phyloP scores from a whole-genome alignment of 2,888 invertebrate genomes.

The Agrochola circellaris region DNA sequence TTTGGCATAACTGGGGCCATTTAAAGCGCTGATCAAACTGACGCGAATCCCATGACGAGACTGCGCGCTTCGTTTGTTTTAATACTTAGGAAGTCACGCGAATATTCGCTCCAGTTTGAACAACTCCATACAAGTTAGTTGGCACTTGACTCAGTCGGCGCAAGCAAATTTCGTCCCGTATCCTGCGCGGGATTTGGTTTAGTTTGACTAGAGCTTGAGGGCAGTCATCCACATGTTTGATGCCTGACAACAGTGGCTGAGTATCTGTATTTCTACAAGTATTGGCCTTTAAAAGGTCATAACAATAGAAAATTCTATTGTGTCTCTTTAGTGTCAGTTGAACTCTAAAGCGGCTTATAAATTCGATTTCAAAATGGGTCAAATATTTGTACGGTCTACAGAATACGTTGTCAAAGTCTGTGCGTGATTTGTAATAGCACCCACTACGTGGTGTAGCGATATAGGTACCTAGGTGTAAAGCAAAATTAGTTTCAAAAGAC shows the following conservation, averaged over 20 bases:
- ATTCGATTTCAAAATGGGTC: conserved; percentile 19
- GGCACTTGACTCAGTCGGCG: background rate
- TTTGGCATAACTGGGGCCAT: background rate
- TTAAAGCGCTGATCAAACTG: background rate
- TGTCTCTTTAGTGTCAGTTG: too few species aligned
- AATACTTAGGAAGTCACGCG: background rate
- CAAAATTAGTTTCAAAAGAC: conserved; percentile 40
- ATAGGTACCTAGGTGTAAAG: conserved; percentile 21
- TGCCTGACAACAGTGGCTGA: too few species aligned
- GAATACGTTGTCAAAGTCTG: conserved; percentile 29
- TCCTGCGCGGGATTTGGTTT: background rate
- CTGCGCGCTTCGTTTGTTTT: background rate
- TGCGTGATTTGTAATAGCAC: conserved; percentile 29
- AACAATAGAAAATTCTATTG: too few species aligned
- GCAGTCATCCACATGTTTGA: background rate
- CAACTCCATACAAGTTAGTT: background rate
- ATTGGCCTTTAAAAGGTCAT: too few species aligned
- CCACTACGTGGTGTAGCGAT: conserved; percentile 10
- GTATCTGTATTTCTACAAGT: background rate
- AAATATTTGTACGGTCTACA: conserved; percentile 40
- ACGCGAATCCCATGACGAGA: background rate
- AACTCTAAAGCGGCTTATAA: background rate
- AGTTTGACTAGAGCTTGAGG: background rate
- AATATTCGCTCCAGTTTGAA: background rate
- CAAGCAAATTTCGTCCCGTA: background rate